Percentiles rank a stretch among this genome's conserved stretches.
Evolutionary conservation across 1,140 invertebrate genomes (phyloP).

Genomic region (roundworm (Caenorhabditis elegans)): WBcel235 BX284606.5:700001-700500

Average conservation of each 20-base stretch:
- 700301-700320: constrained; percentile 9
- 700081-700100: too few species aligned
- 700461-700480: constrained; percentile 12
- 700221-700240: too few species aligned
- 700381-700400: constrained; percentile 15
- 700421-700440: background rate
- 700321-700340: constrained; percentile 42
- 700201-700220: too few species aligned
- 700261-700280: constrained; percentile 13
- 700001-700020: background rate
- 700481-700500: constrained; percentile 5
- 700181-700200: too few species aligned
- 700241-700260: constrained; percentile 20
- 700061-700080: constrained; percentile 39
- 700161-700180: too few species aligned
- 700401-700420: constrained; percentile 39
- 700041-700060: constrained; percentile 37
- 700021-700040: background rate
- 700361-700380: constrained; percentile 41
- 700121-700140: too few species aligned
- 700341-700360: constrained; percentile 42
- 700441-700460: constrained; percentile 38
- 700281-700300: constrained; percentile 33
- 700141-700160: too few species aligned
- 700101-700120: background rate